These are phyloP conservation scores for Lepisosteus oculatus DNA, from an alignment of 2,113 vertebrate genomes.

Conservation along the genomic window DNA sequence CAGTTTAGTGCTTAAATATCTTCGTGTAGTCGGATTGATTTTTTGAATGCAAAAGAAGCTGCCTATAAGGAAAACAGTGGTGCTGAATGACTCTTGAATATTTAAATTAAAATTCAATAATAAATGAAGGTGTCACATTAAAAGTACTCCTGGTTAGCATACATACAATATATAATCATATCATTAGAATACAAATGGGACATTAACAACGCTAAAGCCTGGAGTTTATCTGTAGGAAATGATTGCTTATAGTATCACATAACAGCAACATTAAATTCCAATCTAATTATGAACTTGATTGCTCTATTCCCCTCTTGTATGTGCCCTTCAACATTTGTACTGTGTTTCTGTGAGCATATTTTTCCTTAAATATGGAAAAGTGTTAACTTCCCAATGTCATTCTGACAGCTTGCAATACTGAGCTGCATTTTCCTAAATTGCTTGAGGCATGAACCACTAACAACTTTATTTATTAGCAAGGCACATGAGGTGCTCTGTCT, in stretches of 20 bases:
- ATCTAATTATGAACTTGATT: slow-evolving; percentile 22
- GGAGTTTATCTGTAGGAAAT: background rate
- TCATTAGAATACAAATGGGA: slow-evolving; percentile 33
- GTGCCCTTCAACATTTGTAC: slow-evolving; percentile 27
- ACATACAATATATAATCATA: slow-evolving; percentile 22
- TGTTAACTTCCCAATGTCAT: background rate
- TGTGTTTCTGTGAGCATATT: slow-evolving; percentile 14
- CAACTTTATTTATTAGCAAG: background rate
- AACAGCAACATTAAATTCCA: slow-evolving; percentile 7
- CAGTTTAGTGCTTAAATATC: no score
- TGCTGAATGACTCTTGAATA: no score
- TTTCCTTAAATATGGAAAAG: slow-evolving; percentile 11
- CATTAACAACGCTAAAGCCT: slow-evolving; percentile 16
- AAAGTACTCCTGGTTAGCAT: slow-evolving; percentile 18
- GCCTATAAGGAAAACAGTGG: no score
- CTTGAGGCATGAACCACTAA: slow-evolving; percentile 14
- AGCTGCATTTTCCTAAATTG: slow-evolving; percentile 24
- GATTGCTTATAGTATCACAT: slow-evolving; percentile 19
- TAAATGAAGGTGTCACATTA: slow-evolving; percentile 23
- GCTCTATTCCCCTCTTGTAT: slow-evolving; percentile 10
- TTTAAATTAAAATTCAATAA: slow-evolving; percentile 14
- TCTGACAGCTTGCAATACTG: slow-evolving; percentile 18
- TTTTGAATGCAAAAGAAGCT: no score
- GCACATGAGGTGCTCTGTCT: slow-evolving; percentile 24
- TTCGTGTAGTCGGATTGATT: no score